Conservation (phyloP, 2,888 invertebrate species). For the Trileptium ribeirensis region DNA sequence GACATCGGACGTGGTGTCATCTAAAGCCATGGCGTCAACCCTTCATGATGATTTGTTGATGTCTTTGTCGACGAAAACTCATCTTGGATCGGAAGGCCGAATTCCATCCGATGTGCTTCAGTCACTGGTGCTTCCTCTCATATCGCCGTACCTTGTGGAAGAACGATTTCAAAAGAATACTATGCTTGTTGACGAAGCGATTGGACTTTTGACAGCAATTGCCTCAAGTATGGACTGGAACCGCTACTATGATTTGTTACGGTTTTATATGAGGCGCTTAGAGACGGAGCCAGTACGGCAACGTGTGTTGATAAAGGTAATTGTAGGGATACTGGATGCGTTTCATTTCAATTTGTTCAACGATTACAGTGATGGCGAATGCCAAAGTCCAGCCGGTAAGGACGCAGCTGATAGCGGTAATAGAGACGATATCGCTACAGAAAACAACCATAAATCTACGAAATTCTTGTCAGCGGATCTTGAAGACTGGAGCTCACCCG, state of each 20-base stretch:
- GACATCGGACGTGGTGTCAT: too few relatives aligned
- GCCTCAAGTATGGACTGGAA: slow-evolving; percentile 78
- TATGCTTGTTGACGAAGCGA: slow-evolving; percentile 61
- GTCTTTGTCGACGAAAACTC: too few relatives aligned
- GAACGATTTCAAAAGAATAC: slow-evolving; percentile 66
- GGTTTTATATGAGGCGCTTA: slow-evolving; percentile 70
- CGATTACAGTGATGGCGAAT: too few relatives aligned
- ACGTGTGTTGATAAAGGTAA: slow-evolving; percentile 58
- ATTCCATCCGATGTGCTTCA: slow-evolving; percentile 61
- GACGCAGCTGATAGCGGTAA: too few relatives aligned
- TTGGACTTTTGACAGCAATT: slow-evolving; percentile 63
- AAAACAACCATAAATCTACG: too few relatives aligned
- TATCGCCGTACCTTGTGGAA: slow-evolving; percentile 69
- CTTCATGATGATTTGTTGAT: too few relatives aligned
- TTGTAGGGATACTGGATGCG: slow-evolving; percentile 68
- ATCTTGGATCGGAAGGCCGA: slow-evolving; percentile 27
- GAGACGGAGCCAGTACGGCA: slow-evolving; percentile 66
- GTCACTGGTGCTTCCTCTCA: slow-evolving; percentile 75
- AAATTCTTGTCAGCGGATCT: too few relatives aligned
- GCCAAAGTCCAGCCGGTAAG: too few relatives aligned
- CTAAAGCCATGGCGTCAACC: too few relatives aligned
- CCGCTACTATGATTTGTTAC: slow-evolving; percentile 73
- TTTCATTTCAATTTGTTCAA: slow-evolving; percentile 64
- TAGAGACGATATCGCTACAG: too few relatives aligned
- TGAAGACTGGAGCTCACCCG: too few relatives aligned